Conservation (phyloP, 2,113 vertebrate genomes). For the Triplophysa rosa region DNA sequence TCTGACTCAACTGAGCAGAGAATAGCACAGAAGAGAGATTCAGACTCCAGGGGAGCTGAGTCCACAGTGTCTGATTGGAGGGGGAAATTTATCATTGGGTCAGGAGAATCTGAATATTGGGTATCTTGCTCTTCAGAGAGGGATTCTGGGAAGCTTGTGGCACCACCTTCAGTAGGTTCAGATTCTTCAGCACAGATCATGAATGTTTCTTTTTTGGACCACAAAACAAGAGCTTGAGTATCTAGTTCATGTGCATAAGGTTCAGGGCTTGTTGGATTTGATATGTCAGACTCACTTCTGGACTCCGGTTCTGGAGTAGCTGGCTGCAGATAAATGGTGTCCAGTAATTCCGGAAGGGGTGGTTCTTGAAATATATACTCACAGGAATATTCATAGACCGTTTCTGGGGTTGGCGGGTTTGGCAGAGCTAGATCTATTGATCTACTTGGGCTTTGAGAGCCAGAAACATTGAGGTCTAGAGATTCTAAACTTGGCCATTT, state of each 20-base stretch:
- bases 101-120: conserved; percentile 59
- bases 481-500: conserved; percentile 53
- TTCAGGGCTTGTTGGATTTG: conserved; percentile 30
- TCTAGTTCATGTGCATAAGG: conserved; percentile 37
- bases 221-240: conserved; percentile 44
- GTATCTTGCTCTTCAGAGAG: conserved; percentile 62
- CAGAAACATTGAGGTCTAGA: conserved; percentile 42
- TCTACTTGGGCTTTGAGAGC: conserved; percentile 44
- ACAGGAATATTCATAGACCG: conserved; percentile 53
- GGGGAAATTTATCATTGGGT: conserved; percentile 52
- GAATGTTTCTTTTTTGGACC: conserved; percentile 48
- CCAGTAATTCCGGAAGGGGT: conserved; percentile 71
- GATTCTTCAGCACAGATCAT: conserved; percentile 14
- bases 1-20: conserved; percentile 54
- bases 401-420: conserved; percentile 55
- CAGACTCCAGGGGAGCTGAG: conserved; percentile 43
- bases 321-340: conserved; percentile 56
- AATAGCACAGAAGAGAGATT: conserved; percentile 46
- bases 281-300: conserved; percentile 33
- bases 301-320: conserved; percentile 50
- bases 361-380: conserved; percentile 68
- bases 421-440: conserved; percentile 43
- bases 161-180: conserved; percentile 17
- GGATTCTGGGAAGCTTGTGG: conserved; percentile 52
- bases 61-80: conserved; percentile 53